Base-by-base conservation (phyloP, 2,113 vertebrate genomes). In the Dicentrarchus labrax region DNA sequence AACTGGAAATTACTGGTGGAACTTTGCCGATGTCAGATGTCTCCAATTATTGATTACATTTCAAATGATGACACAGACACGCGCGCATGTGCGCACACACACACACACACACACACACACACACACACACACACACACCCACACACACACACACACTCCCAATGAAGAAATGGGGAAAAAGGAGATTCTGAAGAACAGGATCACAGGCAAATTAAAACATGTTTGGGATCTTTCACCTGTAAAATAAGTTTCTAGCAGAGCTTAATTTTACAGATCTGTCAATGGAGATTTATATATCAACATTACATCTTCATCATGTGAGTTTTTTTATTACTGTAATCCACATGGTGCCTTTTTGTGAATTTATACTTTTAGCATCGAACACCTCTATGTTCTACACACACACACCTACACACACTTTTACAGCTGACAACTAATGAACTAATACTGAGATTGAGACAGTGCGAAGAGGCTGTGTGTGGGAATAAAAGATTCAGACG, bases 1-100 rank as follows among this genome's bases (percentile, higher is more conserved):
- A 88, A 80, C 69, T 89, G 76, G 60, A 89, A 90, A 84, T 86
- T 69, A 67, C 82, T 76, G 82, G 85, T 88, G 73, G 36, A 80
- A 78, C 50, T 62, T 76, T 72, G 68, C 47, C 51, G 65, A 83
- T 87, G 82, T 82, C 69, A 65, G 41, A 74, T 19, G 48, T 80
- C 71, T 38, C 41, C 30, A 24, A 15, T 74, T 80, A 88, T 91
- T 73, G 87, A 93, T 91, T 79, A 78, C 4, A 1, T 85, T 78
- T 92, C 86, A 83, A 47, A 43, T 13, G 22, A 38, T 74, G 72
- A 84, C 74, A 72, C 59, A 22, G 9, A 6, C 50, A 16, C 17
- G 21, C 2, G 9, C 5, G 1, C 1, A 1, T 1, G 4, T 5
- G 4, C 21, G 12, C 19, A n/a, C 38, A 68, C 3, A 1, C 1